A percentile compares a stretch with the other conserved stretches of the same genome.
Conservation (phyloP, 2,888 invertebrate genomes). For the Mesorhabditis spiculigera region DNA sequence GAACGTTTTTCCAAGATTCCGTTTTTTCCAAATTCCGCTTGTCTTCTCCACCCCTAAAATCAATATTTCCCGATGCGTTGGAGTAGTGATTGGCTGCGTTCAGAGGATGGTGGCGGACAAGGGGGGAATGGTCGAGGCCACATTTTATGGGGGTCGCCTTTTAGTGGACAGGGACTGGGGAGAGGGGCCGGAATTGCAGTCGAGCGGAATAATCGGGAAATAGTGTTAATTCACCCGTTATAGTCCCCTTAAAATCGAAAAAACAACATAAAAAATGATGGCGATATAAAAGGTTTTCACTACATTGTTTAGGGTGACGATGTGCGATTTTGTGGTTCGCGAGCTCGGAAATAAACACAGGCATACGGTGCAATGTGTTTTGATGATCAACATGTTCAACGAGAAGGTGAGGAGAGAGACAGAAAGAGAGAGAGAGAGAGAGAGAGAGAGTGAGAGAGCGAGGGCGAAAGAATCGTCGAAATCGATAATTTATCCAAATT, state of each 20-base stretch:
- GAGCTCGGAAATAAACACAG: constrained; percentile 62
- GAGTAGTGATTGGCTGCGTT: no score
- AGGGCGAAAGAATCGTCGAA: constrained; percentile 6
- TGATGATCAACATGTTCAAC: constrained; percentile 58
- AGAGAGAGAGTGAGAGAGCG: neutral
- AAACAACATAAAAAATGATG: neutral
- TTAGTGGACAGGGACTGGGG: neutral
- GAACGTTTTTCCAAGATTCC: no score
- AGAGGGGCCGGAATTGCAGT: neutral
- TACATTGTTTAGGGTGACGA: constrained; percentile 52
- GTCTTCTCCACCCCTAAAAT: no score
- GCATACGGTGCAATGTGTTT: constrained; percentile 58
- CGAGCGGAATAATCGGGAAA: neutral
- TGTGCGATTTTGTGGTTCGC: constrained; percentile 60
- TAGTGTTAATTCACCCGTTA: neutral
- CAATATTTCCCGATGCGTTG: no score
- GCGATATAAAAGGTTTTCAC: neutral
- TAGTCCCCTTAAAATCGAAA: neutral
- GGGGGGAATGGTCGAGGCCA: no score
- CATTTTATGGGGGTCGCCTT: no score
- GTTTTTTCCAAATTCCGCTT: no score
- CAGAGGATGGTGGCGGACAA: no score
- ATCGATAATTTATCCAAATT: neutral
- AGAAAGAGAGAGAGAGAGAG: neutral
- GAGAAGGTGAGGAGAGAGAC: constrained; percentile 41